A percentile compares a stretch with the other conserved stretches of the same genome.
These are phyloP conservation scores for Echinops telfairi DNA, from an alignment of 2,113 vertebrate genomes.

Conservation along the genomic window DNA sequence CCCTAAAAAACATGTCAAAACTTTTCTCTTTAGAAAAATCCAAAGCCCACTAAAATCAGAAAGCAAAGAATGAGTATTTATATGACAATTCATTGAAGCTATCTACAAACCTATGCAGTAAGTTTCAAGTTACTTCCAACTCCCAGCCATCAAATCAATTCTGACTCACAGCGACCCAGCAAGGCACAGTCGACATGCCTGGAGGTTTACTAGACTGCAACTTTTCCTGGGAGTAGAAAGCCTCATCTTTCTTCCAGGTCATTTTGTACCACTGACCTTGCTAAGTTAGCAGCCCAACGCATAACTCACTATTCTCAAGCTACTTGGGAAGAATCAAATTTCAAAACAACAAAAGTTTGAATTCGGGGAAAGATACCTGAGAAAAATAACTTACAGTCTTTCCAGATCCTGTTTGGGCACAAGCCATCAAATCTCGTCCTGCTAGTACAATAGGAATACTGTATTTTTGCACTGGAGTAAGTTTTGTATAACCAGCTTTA, in stretches of 20 bases:
- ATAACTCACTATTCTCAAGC: neutral
- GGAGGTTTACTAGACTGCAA: no score
- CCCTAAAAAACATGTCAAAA: conserved; percentile 20
- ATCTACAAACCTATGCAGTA: neutral
- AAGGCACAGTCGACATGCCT: no score
- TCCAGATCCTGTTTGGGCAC: conserved; percentile 97
- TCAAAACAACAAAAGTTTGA: neutral
- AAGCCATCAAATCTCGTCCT: conserved; percentile 97
- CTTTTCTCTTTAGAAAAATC: conserved; percentile 24
- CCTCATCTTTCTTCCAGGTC: no score
- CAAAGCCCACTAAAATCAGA: neutral
- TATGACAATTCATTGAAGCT: neutral
- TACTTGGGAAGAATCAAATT: conserved; percentile 9
- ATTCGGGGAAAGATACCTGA: neutral
- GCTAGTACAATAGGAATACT: conserved; percentile 94
- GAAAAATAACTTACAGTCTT: conserved; percentile 93
- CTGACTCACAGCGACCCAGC: no score
- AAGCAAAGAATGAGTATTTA: conserved; percentile 45
- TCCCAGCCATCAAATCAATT: no score
- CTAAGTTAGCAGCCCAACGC: no score
- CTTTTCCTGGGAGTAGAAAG: no score
- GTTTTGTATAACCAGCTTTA: conserved; percentile 94
- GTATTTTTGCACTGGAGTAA: conserved; percentile 97
- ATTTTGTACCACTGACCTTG: no score
- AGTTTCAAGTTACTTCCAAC: no score